A percentile compares a stretch with the other conserved stretches of the same genome.
These are phyloP conservation scores for Ectobius pallidus DNA, from an alignment of 2,888 invertebrate species.

Conservation along the genomic window DNA sequence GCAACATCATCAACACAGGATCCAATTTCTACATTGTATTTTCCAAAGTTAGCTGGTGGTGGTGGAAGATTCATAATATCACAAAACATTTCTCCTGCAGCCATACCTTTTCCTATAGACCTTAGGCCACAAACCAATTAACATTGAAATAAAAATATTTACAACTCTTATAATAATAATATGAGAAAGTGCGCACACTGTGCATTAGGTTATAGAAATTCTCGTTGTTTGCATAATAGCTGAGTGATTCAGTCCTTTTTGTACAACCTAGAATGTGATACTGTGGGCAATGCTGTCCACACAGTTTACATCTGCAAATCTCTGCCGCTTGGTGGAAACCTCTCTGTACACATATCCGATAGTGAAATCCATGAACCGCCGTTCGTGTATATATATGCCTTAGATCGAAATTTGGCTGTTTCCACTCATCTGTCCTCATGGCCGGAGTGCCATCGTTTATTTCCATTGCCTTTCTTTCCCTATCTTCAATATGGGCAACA, in stretches of 20 bases:
- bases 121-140: too few species aligned
- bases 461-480: too few species aligned
- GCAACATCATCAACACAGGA: slow-evolving; percentile 16
- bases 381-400: neutral
- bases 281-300: neutral
- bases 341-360: neutral
- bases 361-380: neutral
- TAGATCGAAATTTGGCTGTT: neutral
- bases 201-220: too few species aligned
- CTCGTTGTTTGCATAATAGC: neutral
- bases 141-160: too few species aligned
- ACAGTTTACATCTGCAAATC: neutral
- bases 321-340: neutral
- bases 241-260: neutral
- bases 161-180: too few species aligned
- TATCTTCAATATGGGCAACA: too few species aligned
- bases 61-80: slow-evolving; percentile 27
- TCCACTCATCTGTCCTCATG: too few species aligned
- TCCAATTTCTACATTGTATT: neutral
- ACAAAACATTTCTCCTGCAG: too few species aligned
- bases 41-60: slow-evolving; percentile 25
- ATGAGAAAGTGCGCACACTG: too few species aligned
- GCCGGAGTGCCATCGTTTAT: too few species aligned
- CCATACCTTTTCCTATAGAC: too few species aligned
- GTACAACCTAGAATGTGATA: neutral